A percentile compares a stretch with the other conserved stretches of the same genome.
phyloP scores from a whole-genome alignment of 37 sponge, comb jelly and placozoan species.

The Amphimedon queenslandica region DNA sequence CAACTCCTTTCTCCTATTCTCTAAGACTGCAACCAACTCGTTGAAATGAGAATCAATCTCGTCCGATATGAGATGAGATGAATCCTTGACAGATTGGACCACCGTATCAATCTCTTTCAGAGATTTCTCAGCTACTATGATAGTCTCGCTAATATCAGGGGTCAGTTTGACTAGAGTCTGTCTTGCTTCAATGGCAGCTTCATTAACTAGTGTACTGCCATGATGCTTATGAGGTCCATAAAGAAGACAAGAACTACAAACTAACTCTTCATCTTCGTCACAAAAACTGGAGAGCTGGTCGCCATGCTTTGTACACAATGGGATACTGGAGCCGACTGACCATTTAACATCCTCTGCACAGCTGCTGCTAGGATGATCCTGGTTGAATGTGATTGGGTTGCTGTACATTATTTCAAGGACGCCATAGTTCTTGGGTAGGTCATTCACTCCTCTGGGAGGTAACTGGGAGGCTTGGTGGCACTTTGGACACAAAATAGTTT shows the following conservation, averaged over 20 bases:
- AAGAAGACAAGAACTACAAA: constrained; percentile 44
- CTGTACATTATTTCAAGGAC: constrained; percentile 17
- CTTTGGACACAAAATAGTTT: constrained; percentile 21
- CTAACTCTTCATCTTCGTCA: constrained; percentile 15
- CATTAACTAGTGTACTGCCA: constrained; percentile 6
- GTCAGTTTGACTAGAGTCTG: constrained; percentile 8
- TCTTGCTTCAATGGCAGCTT: constrained; percentile 16
- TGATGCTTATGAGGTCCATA: constrained; percentile 27
- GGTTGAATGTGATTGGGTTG: not conserved
- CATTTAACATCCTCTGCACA: not conserved
- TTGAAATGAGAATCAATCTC: constrained; percentile 21
- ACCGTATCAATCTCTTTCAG: not conserved
- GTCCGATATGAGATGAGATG: not conserved
- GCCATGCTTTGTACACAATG: constrained; percentile 23
- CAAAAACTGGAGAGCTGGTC: constrained; percentile 45
- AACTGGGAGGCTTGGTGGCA: constrained; percentile 11
- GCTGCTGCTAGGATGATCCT: not conserved
- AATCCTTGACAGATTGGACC: not conserved
- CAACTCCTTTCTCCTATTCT: constrained; percentile 7
- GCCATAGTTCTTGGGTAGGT: constrained; percentile 20
- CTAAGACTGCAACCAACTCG: constrained; percentile 8
- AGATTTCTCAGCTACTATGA: not conserved
- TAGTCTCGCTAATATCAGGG: constrained; percentile 20
- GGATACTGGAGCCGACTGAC: not conserved
- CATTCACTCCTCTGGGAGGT: not conserved